Percentiles rank a stretch among this genome's conserved stretches.
Evolutionary conservation across 2,797 vertebrate species (phyloP).

Genomic region (Ammospiza maritima): DNA sequence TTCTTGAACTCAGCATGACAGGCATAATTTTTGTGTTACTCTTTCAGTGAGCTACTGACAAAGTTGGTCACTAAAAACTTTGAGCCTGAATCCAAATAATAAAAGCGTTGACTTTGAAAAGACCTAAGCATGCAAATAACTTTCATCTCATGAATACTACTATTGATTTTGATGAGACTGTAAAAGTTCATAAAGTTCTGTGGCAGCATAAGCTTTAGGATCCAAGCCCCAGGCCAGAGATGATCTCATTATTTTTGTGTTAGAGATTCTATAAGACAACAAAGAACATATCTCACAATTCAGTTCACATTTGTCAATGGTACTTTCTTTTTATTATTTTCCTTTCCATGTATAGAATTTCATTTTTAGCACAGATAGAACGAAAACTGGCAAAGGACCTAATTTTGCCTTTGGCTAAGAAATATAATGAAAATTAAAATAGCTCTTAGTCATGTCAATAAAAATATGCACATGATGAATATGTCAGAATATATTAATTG

Average conservation of each 20-base stretch:
- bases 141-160: neutral
- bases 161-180: neutral
- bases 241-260: slow-evolving; percentile 2
- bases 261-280: neutral
- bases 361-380: neutral
- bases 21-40: neutral
- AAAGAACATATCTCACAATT: neutral
- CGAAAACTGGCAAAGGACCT: neutral
- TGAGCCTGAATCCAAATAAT: neutral
- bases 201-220: neutral
- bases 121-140: slow-evolving; percentile 7
- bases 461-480: neutral
- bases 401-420: neutral
- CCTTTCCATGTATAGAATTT: neutral
- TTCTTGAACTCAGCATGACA: neutral
- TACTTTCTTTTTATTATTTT: neutral
- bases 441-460: neutral
- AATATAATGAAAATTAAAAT: neutral
- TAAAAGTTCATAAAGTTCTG: neutral
- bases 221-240: neutral
- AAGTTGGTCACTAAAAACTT: neutral
- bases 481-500: neutral
- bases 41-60: neutral
- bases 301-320: neutral
- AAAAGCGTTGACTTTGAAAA: neutral